Evolutionary conservation across 2,797 vertebrate species (phyloP), one percentile per base, ranked within the genome.

Genomic region (Rhinella marina): DNA sequence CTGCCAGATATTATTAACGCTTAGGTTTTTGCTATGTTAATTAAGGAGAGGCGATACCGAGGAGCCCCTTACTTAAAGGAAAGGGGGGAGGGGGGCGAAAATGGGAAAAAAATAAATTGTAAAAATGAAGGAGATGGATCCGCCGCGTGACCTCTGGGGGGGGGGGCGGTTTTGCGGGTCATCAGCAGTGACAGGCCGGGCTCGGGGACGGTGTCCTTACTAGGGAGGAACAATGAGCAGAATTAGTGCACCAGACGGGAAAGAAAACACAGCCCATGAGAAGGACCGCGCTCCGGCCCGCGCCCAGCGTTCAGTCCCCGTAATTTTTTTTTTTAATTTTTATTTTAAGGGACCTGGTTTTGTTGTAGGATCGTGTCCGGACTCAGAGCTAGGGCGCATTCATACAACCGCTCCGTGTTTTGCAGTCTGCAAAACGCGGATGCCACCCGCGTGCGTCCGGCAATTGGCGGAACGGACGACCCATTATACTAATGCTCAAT

Each of bases 11-110:
- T 57, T 70, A 70, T 84, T 78, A 64, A 83, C 56, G 29, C 59
- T 78, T 86, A 57, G 64, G 32, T 66, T 81, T 66, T 82, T 64
- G 25, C 32, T 64, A 52, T 91, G 87, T 91, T 91, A 92, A 91
- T 90, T 91, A 80, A 80, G 56, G 17, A 80, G 78, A 80, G 56
- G 79, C 79, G 79, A 64, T 62, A 48, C 27, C 6, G 79, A 59
- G 48, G 64, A 62, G 32, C 32, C 79, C 79, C 14, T 62, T 62
- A 59, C 78, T 81, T 81, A 48, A 62, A 7, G 32, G 19, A 21
- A 59, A 21, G 57, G 12, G 23, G 3, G 59, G 50, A 41, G 14
- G 41, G 14, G 32, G 23, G 32, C 16, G 21, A 52, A n/a, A 54
- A 56, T 7, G 27, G 41, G 7, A 17, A 64, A 62, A 62, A 64